Evolutionary conservation across 2,113 vertebrate species (phyloP).

Genomic region (Pseudonaja textilis): DNA sequence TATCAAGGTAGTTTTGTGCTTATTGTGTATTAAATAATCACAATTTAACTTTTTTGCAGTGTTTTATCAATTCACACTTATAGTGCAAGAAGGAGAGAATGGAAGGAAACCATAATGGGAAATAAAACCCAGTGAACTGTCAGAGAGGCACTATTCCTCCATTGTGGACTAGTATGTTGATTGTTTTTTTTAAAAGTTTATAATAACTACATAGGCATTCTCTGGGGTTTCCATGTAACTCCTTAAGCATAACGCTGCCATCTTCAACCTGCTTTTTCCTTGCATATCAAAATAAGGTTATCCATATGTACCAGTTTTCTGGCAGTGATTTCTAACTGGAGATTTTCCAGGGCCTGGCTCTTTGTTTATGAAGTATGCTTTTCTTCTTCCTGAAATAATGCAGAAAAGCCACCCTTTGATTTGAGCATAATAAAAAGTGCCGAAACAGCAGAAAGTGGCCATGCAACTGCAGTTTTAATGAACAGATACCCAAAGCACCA

Average conservation of each 20-base stretch:
- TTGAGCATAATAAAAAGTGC: slow-evolving; percentile 59
- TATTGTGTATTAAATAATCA: background rate
- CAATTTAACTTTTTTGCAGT: background rate
- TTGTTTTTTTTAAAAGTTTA: background rate
- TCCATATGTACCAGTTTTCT: slow-evolving; percentile 27
- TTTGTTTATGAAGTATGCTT: slow-evolving; percentile 55
- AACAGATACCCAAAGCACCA: slow-evolving; percentile 50
- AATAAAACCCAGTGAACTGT: background rate
- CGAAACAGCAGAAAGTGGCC: slow-evolving; percentile 55
- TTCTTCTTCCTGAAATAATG: slow-evolving; percentile 47
- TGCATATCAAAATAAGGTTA: slow-evolving; percentile 51
- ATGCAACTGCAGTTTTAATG: slow-evolving; percentile 59
- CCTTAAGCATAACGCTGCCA: background rate
- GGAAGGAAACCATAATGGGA: background rate
- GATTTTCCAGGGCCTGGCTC: slow-evolving; percentile 39
- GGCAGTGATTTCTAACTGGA: slow-evolving; percentile 46
- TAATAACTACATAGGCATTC: background rate
- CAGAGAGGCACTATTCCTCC: background rate
- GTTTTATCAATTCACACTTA: background rate
- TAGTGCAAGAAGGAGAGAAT: background rate
- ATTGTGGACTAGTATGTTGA: background rate
- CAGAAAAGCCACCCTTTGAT: slow-evolving; percentile 42
- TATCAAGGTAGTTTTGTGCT: background rate
- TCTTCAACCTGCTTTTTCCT: background rate
- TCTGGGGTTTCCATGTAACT: background rate